A percentile compares a stretch with the other conserved stretches of the same genome.
Evolutionary conservation across 2,113 vertebrate species (phyloP).

Genomic region (Perognathus longimembris): DNA sequence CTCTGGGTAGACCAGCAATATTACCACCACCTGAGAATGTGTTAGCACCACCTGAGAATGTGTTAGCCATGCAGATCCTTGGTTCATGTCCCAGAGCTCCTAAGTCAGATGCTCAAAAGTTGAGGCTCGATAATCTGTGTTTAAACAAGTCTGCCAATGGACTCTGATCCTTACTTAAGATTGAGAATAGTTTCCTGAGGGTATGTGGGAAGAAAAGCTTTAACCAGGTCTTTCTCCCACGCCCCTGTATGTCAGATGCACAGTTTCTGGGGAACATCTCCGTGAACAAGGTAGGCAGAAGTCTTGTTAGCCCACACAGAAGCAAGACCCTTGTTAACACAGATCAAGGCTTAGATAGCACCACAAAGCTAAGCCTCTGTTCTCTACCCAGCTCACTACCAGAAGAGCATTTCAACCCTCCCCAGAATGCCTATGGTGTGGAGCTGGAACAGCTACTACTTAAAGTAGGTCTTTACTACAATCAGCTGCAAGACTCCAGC

Average conservation of each 20-base stretch:
- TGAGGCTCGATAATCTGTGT: not conserved
- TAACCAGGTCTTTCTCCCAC: not conserved
- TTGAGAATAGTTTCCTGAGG: conserved; percentile 27
- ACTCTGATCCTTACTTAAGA: not conserved
- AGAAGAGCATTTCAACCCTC: conserved; percentile 66
- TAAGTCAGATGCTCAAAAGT: not conserved
- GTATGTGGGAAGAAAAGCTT: not conserved
- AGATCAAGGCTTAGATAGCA: conserved; percentile 63
- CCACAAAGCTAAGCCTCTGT: conserved; percentile 70
- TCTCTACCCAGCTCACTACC: conserved; percentile 73
- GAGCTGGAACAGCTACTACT: conserved; percentile 72
- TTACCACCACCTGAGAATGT: not conserved
- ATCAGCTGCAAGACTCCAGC: conserved; percentile 62
- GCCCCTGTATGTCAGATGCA: not conserved
- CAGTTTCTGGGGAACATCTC: conserved; percentile 43
- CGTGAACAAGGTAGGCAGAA: not conserved
- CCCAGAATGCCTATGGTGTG: conserved; percentile 69
- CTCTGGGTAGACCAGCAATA: not conserved
- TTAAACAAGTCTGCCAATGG: not conserved
- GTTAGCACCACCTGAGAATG: not conserved
- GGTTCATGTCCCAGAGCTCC: not conserved
- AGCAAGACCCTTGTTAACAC: conserved; percentile 45
- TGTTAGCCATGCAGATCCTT: conserved; percentile 2
- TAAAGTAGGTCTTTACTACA: conserved; percentile 74
- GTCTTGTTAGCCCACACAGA: conserved; percentile 49